Base-by-base conservation (phyloP, 2,113 vertebrate species). In the Caranx ignobilis region DNA sequence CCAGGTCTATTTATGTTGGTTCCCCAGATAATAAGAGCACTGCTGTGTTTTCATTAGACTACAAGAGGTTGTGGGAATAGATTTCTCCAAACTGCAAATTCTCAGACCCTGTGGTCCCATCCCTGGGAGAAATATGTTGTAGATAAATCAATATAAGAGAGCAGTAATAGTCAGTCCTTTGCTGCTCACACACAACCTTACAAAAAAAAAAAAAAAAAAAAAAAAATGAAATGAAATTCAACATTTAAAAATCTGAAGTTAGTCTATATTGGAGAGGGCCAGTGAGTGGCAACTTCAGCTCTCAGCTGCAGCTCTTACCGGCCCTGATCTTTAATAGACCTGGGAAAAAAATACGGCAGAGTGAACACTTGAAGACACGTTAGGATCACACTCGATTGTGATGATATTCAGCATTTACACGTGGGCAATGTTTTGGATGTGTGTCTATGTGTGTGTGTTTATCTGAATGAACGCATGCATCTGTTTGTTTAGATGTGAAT, bases 141-240 rank as follows among this genome's bases (percentile, higher is more conserved):
- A 74, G 18, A 12, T n/a, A 31, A 71, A 35, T 57, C 18, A 10
- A 21, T 45, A 31, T 11, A 32, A 11, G 9, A 67, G 21, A 68
- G 62, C 34, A 37, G 39, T 4, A 18, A 21, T 71, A 55, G 61
- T 63, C 54, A 62, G 54, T 7, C n/a, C 26, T 39, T 43, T 54
- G 63, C 50, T 78, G 56, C 59, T 3, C 1, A 50, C n/a, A 63
- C 63, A 54, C 37, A 63, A 50, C 18, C 71, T 73, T 5, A 1
- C 59, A 79, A 62, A 79, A 81, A 71, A 26, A 26, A 26, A 26
- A 79, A 81, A 71, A n/a, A n/a, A 79, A 62, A 79, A 81, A 71
- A 26, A 26, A 26, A 26, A 79, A 81, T n/a, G n/a, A 71, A 75
- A 75, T 71, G n/a, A 71, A 75, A 81, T 75, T 77, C 52, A 84